Conservation (phyloP, 2,797 vertebrate species). For the Carduelis carduelis region DNA sequence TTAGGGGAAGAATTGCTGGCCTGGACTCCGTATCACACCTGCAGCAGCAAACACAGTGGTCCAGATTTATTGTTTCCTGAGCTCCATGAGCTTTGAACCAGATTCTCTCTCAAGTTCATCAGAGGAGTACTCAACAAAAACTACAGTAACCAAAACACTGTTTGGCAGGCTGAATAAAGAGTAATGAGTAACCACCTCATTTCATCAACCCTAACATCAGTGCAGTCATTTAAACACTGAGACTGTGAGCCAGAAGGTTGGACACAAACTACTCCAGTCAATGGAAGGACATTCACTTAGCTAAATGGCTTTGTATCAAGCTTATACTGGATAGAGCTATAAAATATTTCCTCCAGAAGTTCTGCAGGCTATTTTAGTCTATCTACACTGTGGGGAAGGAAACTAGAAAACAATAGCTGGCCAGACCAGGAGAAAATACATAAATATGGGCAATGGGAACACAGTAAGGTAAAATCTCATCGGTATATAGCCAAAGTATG, state of each 20-base stretch:
- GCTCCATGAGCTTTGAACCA: neutral
- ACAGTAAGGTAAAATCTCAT: neutral
- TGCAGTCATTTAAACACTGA: neutral
- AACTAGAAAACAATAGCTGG: conserved; percentile 24
- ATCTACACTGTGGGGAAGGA: conserved; percentile 1
- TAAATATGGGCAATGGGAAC: neutral
- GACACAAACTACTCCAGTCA: neutral
- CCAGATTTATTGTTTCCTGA: neutral
- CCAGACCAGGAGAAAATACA: neutral
- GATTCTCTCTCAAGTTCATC: neutral
- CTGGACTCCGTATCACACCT: neutral
- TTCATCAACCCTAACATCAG: neutral
- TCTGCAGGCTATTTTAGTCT: conserved; percentile 20
- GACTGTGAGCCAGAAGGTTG: neutral
- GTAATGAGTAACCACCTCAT: neutral
- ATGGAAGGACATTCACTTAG: conserved; percentile 14
- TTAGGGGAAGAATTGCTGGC: neutral
- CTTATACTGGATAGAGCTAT: conserved; percentile 13
- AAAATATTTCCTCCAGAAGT: conserved; percentile 31
- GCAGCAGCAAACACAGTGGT: neutral
- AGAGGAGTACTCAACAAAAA: neutral
- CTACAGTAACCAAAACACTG: neutral
- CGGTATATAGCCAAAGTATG: neutral
- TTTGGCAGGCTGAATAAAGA: neutral
- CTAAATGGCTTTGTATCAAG: conserved; percentile 26